Evolutionary conservation across 2,113 vertebrate genomes (phyloP).

Genomic region (Capra hircus): DNA sequence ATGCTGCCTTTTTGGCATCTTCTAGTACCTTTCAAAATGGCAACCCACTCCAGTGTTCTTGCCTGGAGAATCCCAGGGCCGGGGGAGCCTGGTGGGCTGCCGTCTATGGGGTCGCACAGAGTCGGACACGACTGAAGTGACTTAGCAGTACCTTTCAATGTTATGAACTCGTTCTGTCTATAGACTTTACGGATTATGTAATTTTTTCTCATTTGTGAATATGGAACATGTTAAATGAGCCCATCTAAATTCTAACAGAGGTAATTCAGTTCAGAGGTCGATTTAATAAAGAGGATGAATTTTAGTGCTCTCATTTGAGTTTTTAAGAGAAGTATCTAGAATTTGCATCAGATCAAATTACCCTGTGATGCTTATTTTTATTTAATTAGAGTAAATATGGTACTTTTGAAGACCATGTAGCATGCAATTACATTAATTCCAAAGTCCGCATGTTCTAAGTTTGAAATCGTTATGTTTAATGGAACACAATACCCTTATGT

Average conservation of each 20-base stretch:
- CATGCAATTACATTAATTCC: not conserved
- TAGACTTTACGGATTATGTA: not conserved
- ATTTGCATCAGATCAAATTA: not conserved
- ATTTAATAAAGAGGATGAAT: not conserved
- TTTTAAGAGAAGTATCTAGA: not conserved
- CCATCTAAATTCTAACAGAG: not conserved
- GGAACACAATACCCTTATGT: not conserved
- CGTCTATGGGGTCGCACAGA: no score
- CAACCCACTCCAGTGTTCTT: no score
- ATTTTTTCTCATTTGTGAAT: constrained; percentile 1
- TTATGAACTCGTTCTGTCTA: not conserved
- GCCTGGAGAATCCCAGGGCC: no score
- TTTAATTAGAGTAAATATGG: not conserved
- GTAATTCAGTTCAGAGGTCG: not conserved
- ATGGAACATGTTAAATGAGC: not conserved
- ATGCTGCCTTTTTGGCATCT: not conserved
- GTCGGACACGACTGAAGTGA: no score
- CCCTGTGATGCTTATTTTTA: not conserved
- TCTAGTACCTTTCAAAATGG: no score
- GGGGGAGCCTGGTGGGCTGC: no score
- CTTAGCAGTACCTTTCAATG: not conserved
- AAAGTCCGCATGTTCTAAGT: not conserved
- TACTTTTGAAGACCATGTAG: not conserved
- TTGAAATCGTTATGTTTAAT: not conserved
- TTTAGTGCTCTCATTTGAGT: not conserved